A percentile compares a stretch with the other conserved stretches of the same genome.
phyloP scores from a whole-genome alignment of 2,113 vertebrate genomes.

The Brevimyrus niger region DNA sequence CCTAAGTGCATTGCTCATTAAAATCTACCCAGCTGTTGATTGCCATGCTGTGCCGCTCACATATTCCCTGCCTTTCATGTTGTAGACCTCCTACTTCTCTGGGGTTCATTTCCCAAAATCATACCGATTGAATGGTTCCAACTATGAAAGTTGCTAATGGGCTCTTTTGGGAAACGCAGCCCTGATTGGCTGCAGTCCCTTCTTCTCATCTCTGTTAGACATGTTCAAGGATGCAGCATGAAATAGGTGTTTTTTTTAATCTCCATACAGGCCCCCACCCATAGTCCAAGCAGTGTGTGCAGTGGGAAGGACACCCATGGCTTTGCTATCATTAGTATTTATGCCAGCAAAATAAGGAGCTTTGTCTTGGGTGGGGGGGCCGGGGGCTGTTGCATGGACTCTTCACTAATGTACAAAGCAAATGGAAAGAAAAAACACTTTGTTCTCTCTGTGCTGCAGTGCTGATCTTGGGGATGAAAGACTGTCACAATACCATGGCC shows the following conservation, averaged over 20 bases:
- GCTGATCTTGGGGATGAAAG: neutral
- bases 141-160: neutral
- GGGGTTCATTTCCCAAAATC: neutral
- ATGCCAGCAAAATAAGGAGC: neutral
- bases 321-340: neutral
- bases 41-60: neutral
- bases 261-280: neutral
- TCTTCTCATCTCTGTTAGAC: neutral
- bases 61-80: neutral
- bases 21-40: neutral
- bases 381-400: neutral
- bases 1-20: neutral
- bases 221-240: neutral
- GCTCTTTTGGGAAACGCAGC: neutral
- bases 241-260: neutral
- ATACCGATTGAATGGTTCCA: neutral
- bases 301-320: neutral
- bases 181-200: neutral
- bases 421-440: slow-evolving; percentile 10
- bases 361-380: neutral
- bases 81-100: neutral
- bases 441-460: neutral
- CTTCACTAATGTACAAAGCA: neutral
- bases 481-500: neutral
- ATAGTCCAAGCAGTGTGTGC: neutral